A percentile compares a stretch with the other conserved stretches of the same genome.
These are phyloP conservation scores for Anseranas semipalmata DNA, from an alignment of 2,113 vertebrate genomes.

Conservation along the genomic window DNA sequence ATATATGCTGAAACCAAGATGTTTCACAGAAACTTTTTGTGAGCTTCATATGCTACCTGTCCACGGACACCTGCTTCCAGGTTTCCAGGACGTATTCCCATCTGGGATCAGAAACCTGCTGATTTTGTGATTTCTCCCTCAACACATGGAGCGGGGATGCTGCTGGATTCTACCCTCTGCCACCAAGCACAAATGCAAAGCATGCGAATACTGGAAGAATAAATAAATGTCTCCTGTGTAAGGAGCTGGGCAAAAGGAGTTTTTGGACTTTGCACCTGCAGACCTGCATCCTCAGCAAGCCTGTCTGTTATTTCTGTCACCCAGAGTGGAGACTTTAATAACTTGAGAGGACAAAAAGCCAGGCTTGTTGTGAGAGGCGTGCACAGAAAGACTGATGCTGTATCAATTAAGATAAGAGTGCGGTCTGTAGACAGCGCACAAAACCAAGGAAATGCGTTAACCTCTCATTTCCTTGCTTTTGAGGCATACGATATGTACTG, in stretches of 20 bases:
- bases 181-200: not conserved
- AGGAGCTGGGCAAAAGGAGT: not conserved
- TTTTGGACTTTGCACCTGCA: not conserved
- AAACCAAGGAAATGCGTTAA: constrained; percentile 18
- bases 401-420: constrained; percentile 51
- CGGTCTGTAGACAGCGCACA: not conserved
- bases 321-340: constrained; percentile 4
- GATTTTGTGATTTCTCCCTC: not conserved
- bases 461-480: constrained; percentile 28
- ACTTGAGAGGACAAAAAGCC: constrained; percentile 14
- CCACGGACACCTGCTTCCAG: not conserved
- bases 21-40: not conserved
- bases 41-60: constrained; percentile 18
- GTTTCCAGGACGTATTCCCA: not conserved
- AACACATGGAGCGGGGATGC: fast-evolving
- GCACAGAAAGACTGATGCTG: constrained; percentile 3
- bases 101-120: not conserved
- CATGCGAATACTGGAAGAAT: not conserved
- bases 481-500: fast-evolving
- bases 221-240: not conserved
- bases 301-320: not conserved
- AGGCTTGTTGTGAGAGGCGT: not conserved
- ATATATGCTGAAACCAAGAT: not conserved
- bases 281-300: not conserved
- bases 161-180: not conserved